Base-by-base conservation (phyloP, 2,888 invertebrate species). In the Ornithoptera alexandrae region DNA sequence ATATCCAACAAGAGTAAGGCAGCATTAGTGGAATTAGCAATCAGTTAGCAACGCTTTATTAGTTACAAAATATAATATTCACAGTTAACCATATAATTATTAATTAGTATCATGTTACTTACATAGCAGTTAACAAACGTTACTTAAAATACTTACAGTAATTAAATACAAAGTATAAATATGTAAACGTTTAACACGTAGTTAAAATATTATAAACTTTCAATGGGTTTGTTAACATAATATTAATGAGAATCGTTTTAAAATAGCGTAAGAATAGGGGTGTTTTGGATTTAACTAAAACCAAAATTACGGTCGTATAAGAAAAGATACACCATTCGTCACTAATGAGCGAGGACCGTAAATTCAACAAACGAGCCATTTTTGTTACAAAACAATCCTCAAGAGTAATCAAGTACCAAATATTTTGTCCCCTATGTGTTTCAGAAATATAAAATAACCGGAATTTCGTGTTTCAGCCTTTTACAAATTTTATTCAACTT, bases 371-470 rank as follows among this genome's bases (percentile, higher is more conserved):
- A 69, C 65, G 69, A 65, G 69, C 65, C 65, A 62, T 69, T 69
- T 65, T 69, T 66, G 65, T 69, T 69, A 62, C 69, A 69, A 69
- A 69, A 69, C 69, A 65, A 69, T 69, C 20, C 69, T 69, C 65
- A 58, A 69, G 69, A 62, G 69, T 69, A 65, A 69, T 69, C 65
- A 69, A 69, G 62, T 65, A 62, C 20, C 50, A 62, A 62, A 69
- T 20, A 62, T 65, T 65, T 69, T 65, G 63, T 59, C 22, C 69
- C 56, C 42, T 69, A 62, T 46, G 58, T 59, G 24, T 64, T 36
- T 39, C 53, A 22, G 53, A 64, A 64, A 68, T 68, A 68, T 64
- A 53, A 53, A 53, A 53, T 53, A n/a, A 50, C 7, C 53, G n/a
- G 5, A 53, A 53, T 18, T 53, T n/a, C 18, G 53, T 53, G 6